Conservation (phyloP, 1,140 invertebrate species). For the Drosophila cardini region DNA sequence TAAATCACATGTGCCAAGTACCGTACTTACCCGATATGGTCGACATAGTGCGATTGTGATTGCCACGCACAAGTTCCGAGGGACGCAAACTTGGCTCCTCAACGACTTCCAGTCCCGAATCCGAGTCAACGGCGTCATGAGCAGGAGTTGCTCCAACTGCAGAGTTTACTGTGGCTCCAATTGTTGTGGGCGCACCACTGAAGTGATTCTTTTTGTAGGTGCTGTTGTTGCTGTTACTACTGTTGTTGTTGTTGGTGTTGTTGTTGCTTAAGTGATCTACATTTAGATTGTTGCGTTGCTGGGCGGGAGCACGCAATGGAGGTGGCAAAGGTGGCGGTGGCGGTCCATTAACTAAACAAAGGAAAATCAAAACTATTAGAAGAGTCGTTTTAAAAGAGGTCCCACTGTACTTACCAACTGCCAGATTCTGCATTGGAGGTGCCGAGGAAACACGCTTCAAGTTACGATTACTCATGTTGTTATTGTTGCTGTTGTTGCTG, state of each 20-base stretch:
- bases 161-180: conserved; percentile 5
- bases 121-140: conserved; percentile 73
- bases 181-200: conserved; percentile 3
- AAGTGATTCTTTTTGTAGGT: conserved; percentile 65
- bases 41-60: conserved; percentile 84
- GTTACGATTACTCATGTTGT: conserved; percentile 58
- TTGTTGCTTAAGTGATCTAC: conserved; percentile 39
- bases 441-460: conserved; percentile 86
- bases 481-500: conserved; percentile 34
- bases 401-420: conserved; percentile 63
- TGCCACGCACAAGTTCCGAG: conserved; percentile 86
- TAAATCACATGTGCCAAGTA: no score
- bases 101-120: conserved; percentile 85
- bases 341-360: conserved; percentile 83
- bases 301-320: conserved; percentile 84
- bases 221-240: conserved; percentile 22
- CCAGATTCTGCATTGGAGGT: conserved; percentile 81
- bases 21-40: conserved; percentile 80
- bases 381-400: neutral
- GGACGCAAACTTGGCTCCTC: conserved; percentile 87
- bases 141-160: neutral
- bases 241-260: conserved; percentile 22
- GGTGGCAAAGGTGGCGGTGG: conserved; percentile 88
- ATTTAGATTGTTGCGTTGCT: conserved; percentile 54
- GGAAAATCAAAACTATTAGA: neutral